These are phyloP conservation scores for Microtus oregoni DNA, from an alignment of 2,113 vertebrate genomes.

Conservation along the genomic window DNA sequence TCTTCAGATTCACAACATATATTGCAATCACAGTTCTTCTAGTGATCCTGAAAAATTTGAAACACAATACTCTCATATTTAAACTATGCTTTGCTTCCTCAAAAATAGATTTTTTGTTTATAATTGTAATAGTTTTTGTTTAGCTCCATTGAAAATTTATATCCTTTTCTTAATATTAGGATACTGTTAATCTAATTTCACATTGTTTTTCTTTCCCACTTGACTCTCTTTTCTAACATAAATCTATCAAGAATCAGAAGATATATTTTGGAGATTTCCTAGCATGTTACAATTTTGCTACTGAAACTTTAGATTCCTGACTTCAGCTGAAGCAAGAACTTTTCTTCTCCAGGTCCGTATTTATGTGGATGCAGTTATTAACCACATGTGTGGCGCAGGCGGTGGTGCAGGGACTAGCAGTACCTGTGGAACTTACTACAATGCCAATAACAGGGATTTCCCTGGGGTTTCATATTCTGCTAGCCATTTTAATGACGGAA, in stretches of 20 bases:
- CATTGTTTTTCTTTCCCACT: background rate
- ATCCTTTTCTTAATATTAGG: background rate
- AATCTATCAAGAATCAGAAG: background rate
- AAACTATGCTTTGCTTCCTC: rapidly evolving
- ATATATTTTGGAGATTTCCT: background rate
- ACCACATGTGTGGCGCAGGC: constrained; percentile 90
- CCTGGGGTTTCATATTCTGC: constrained; percentile 90
- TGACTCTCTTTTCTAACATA: background rate
- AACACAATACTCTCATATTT: background rate
- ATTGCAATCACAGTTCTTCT: background rate
- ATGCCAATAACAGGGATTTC: constrained; percentile 88
- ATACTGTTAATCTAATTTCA: background rate
- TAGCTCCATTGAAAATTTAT: background rate
- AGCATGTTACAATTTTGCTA: background rate
- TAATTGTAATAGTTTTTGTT: background rate
- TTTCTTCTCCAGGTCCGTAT: constrained; percentile 86
- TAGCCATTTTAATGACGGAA: constrained; percentile 93
- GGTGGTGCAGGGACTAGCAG: constrained; percentile 88
- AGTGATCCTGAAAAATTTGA: background rate
- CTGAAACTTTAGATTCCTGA: background rate
- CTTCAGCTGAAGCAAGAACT: background rate
- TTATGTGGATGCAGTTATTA: constrained; percentile 90
- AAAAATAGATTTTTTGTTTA: background rate
- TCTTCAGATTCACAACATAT: background rate
- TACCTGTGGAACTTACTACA: constrained; percentile 92